Evolutionary conservation across 1,140 invertebrate genomes (phyloP).

Genomic region (Ephestia elutella): DNA sequence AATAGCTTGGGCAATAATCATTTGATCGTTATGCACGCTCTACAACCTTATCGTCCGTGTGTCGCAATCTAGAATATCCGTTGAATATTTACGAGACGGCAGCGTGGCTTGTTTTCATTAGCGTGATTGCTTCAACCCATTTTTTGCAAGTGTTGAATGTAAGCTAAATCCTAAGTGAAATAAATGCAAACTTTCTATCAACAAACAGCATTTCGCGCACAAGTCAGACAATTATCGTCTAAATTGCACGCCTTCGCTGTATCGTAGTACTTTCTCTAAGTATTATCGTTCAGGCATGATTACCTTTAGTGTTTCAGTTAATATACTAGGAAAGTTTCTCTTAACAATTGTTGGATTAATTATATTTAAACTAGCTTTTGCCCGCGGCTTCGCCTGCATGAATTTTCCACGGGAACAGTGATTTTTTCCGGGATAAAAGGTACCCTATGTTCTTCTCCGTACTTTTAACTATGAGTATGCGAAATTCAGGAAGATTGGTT

Average conservation of each 20-base stretch:
- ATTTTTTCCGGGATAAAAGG: too few species aligned
- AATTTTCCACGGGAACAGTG: too few species aligned
- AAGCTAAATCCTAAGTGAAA: conserved; percentile 15
- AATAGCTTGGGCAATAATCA: too few species aligned
- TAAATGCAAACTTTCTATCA: conserved; percentile 15
- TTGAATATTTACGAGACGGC: conserved; percentile 19
- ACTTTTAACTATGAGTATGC: too few species aligned
- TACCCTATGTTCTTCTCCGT: too few species aligned
- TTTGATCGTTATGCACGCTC: not conserved
- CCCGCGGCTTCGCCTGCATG: too few species aligned
- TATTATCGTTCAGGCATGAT: not conserved
- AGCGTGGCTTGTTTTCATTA: conserved; percentile 26
- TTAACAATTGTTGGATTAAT: not conserved
- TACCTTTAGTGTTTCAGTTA: not conserved
- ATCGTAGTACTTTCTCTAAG: not conserved
- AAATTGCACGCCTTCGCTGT: not conserved
- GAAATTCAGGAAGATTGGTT: too few species aligned
- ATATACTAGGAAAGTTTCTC: not conserved
- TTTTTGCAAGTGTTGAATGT: conserved; percentile 27
- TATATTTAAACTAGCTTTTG: not conserved
- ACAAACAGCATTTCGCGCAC: not conserved
- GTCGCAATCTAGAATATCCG: conserved; percentile 3
- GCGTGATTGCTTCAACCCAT: conserved; percentile 23
- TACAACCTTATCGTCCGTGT: not conserved
- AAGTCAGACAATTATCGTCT: not conserved